These are phyloP conservation scores for Amphiduros pacificus DNA, from an alignment of 2,888 invertebrate genomes.

Conservation along the genomic window DNA sequence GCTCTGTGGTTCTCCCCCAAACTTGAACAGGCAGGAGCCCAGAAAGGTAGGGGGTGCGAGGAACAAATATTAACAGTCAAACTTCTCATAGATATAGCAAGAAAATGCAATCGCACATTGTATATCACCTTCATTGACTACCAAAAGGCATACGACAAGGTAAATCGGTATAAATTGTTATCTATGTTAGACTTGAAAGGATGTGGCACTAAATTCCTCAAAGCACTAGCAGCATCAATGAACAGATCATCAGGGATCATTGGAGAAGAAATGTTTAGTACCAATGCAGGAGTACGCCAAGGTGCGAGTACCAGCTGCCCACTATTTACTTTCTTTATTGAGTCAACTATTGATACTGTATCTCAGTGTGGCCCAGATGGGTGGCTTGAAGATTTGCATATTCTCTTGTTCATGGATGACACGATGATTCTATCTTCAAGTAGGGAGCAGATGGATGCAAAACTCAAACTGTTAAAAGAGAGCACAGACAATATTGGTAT, in stretches of 20 bases:
- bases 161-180: neutral
- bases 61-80: neutral
- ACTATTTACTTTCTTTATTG: neutral
- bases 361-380: neutral
- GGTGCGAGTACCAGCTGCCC: neutral
- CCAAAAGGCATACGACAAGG: neutral
- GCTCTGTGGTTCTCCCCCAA: neutral
- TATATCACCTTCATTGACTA: neutral
- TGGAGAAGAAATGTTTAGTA: neutral
- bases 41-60: neutral
- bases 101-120: neutral
- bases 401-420: neutral
- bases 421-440: no score
- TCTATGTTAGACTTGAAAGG: neutral
- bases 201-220: neutral
- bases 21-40: neutral
- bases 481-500: no score
- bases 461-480: no score
- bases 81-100: neutral
- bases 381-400: neutral
- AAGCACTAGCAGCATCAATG: neutral
- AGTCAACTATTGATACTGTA: neutral
- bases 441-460: no score
- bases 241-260: neutral
- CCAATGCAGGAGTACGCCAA: neutral